Conservation (phyloP, 2,797 vertebrate species). For the Antennarius maculatus region DNA sequence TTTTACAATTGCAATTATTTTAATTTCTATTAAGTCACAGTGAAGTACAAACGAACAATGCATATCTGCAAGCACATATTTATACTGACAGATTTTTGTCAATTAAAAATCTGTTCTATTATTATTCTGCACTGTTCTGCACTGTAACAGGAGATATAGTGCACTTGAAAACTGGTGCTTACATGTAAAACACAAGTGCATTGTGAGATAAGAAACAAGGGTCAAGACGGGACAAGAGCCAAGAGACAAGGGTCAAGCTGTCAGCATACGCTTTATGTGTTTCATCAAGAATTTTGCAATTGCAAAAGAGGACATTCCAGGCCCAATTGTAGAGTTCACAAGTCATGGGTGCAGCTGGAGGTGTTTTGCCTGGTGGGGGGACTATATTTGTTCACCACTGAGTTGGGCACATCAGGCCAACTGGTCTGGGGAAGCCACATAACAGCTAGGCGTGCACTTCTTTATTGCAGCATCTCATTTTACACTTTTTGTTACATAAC, state of each 20-base stretch:
- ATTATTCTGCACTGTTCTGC: neutral
- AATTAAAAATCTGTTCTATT: neutral
- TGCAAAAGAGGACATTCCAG: slow-evolving; percentile 57
- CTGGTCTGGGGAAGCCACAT: slow-evolving; percentile 48
- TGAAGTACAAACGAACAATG: neutral
- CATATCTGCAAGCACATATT: neutral
- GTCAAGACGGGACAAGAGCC: too few species aligned
- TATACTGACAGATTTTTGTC: neutral
- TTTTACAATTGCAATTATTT: slow-evolving; percentile 28
- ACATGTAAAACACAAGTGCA: too few species aligned
- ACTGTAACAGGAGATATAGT: neutral
- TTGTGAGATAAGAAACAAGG: too few species aligned
- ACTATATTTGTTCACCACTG: slow-evolving; percentile 59
- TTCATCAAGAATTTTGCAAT: slow-evolving; percentile 55
- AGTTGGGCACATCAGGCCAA: slow-evolving; percentile 48
- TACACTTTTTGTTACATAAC: slow-evolving; percentile 67
- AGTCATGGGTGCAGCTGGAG: slow-evolving; percentile 48
- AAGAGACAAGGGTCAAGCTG: neutral
- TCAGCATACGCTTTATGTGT: slow-evolving; percentile 42
- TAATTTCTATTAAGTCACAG: slow-evolving; percentile 21
- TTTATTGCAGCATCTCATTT: slow-evolving; percentile 67
- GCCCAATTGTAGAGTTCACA: slow-evolving; percentile 52
- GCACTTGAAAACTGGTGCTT: slow-evolving; percentile 5
- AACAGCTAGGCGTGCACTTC: slow-evolving; percentile 55
- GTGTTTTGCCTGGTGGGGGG: slow-evolving; percentile 41